A percentile compares a stretch with the other conserved stretches of the same genome.
Conservation (phyloP, 2,888 invertebrate genomes). For the Dioctria rufipes region DNA sequence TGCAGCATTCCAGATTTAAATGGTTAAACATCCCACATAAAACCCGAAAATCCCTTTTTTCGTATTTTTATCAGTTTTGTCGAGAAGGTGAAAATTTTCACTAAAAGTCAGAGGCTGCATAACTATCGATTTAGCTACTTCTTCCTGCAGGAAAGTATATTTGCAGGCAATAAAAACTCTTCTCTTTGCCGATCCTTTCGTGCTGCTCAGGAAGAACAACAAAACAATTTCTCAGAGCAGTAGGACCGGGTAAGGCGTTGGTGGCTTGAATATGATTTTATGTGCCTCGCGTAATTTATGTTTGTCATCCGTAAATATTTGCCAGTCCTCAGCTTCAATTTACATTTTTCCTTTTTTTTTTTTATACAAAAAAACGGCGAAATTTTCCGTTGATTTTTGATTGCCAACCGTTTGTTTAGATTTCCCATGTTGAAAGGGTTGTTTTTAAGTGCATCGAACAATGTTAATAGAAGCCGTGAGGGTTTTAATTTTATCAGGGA, state of each 20-base stretch:
- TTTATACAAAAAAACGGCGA: background rate
- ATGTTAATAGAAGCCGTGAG: background rate
- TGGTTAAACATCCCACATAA: background rate
- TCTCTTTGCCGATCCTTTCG: background rate
- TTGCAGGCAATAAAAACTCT: background rate
- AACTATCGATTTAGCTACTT: too few species aligned
- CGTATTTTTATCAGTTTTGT: slow-evolving; percentile 4
- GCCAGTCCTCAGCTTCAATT: background rate
- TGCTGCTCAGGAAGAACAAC: background rate
- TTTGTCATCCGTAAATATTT: slow-evolving; percentile 8
- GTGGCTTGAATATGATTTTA: background rate
- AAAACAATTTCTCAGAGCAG: background rate
- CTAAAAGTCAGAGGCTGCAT: background rate
- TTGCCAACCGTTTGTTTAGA: background rate
- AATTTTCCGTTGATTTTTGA: slow-evolving; percentile 1
- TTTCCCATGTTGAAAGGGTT: background rate
- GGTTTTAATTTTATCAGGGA: too few species aligned
- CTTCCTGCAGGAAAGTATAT: background rate
- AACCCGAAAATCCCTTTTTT: background rate
- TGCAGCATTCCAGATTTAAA: slow-evolving; percentile 5
- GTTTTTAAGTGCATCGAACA: background rate
- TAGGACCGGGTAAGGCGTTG: background rate
- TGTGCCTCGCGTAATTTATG: slow-evolving; percentile 2
- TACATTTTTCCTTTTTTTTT: background rate
- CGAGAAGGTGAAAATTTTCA: slow-evolving; percentile 8